A percentile compares a stretch with the other conserved stretches of the same genome.
phyloP scores from a whole-genome alignment of 2,113 vertebrate species.

The Xenus cinereus region DNA sequence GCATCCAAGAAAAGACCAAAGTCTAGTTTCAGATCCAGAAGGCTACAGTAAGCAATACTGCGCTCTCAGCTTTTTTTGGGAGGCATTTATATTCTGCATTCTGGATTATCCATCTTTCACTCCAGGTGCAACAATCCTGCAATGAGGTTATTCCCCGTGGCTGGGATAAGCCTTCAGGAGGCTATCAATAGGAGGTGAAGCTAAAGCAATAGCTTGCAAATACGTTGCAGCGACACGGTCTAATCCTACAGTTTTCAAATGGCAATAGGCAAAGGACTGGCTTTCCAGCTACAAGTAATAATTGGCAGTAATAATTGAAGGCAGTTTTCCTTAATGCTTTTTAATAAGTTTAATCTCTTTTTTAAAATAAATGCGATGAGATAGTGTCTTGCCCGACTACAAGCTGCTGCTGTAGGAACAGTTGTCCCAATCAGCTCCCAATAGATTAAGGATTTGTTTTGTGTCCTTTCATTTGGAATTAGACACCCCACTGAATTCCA shows the following conservation, averaged over 20 bases:
- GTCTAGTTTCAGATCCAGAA: background rate
- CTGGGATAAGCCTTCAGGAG: background rate
- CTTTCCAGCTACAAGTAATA: background rate
- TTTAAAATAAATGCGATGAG: background rate
- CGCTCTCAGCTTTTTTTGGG: background rate
- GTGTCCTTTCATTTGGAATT: slow-evolving; percentile 33
- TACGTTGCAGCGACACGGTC: background rate
- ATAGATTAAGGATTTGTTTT: slow-evolving; percentile 50
- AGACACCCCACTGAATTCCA: slow-evolving; percentile 1
- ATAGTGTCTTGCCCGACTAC: background rate
- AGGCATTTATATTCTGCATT: background rate
- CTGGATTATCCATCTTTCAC: background rate
- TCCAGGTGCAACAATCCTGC: background rate
- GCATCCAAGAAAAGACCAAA: background rate
- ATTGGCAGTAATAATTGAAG: background rate
- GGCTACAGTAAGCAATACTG: background rate
- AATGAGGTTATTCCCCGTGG: background rate
- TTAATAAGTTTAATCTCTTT: slow-evolving; percentile 3
- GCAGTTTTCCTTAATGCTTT: slow-evolving; percentile 1
- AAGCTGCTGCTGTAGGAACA: slow-evolving; percentile 22
- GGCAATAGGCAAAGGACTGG: background rate
- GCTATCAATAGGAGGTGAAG: background rate
- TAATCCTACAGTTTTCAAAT: background rate
- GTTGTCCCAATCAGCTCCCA: slow-evolving; percentile 15
- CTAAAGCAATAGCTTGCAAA: background rate